Percentiles rank a stretch among this genome's conserved stretches.
Conservation (phyloP, 2,888 invertebrate genomes). For the Parapristionchus giblindavisi region DNA sequence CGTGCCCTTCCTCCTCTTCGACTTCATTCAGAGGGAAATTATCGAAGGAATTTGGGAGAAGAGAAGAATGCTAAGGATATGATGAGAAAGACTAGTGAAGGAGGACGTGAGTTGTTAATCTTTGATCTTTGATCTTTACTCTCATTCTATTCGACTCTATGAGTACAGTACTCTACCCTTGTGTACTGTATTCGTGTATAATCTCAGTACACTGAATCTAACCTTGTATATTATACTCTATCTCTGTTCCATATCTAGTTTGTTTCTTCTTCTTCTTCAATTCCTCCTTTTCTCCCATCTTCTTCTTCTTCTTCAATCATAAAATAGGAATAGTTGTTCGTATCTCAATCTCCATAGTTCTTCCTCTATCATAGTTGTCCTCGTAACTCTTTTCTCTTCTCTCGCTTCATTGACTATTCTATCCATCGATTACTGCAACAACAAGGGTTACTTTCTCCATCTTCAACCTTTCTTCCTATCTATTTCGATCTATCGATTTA, state of each 20-base stretch:
- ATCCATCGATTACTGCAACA: not conserved
- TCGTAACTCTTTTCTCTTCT: not conserved
- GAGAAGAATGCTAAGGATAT: not conserved
- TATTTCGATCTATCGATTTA: too few species aligned
- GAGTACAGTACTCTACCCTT: not conserved
- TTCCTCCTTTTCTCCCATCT: not conserved
- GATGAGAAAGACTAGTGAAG: slow-evolving; percentile 11
- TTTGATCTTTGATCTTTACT: too few species aligned
- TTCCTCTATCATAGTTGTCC: not conserved
- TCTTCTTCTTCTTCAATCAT: not conserved
- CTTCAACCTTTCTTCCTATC: not conserved
- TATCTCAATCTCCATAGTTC: not conserved
- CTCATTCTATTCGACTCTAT: not conserved
- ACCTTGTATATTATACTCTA: too few species aligned
- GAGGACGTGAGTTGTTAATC: slow-evolving; percentile 22
- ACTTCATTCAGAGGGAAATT: slow-evolving; percentile 2
- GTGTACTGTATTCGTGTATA: not conserved
- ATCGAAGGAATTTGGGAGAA: too few species aligned
- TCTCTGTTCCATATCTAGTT: slow-evolving; percentile 4
- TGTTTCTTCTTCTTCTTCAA: slow-evolving; percentile 1
- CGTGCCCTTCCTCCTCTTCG: slow-evolving; percentile 12
- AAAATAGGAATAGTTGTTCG: not conserved
- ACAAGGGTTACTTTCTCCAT: not conserved
- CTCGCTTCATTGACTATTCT: not conserved
- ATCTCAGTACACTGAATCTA: too few species aligned